Evolutionary conservation across 1,140 invertebrate species (phyloP), one percentile per base, ranked within the genome.

Genomic region (Zaprionus vittiger): DNA sequence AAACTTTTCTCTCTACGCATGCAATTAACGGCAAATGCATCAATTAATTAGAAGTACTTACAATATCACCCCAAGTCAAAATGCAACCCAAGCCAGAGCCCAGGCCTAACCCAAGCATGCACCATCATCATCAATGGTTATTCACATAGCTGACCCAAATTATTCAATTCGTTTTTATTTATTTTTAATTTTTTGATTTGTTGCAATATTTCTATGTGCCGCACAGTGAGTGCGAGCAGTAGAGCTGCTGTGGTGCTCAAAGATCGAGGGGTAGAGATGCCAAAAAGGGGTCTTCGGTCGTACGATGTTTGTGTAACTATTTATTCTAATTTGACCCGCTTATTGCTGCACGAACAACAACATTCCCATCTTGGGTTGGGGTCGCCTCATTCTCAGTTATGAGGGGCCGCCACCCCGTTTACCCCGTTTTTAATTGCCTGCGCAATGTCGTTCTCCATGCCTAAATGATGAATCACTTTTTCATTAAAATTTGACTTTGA

Each of bases 111-210:
- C 22, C 52, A 26, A 54, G 34, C 38, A 6, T 44, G 38, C 38
- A 47, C 41, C 41, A 47, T 17, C 62, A 66, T 71, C 37, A 20
- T 54, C 57, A 64, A 34, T 34, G 31, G 31, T 65, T 63, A 60
- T 81, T 64, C n/a, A 71, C n/a, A 71, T 80, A 78, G 64, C 66
- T 91, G 90, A 91, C 90, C 90, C 81, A 90, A 91, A 91, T 91
- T 91, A 91, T 91, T 91, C 90, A 91, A 91, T 91, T 91, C 90
- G 62, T 84, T 91, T 90, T 91, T 91, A 91, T 91, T 91, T 91
- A 90, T 90, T 91, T 86, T 91, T 91, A 91, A 91, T 91, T 91
- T 91, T 91, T 89, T 91, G 90, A 91, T 91, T 91, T 91, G 80
- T 90, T 89, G 76, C 84, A 89, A 91, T 82, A 86, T 75, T 78